phyloP scores from a whole-genome alignment of 2,888 invertebrate species.

The Syrphus vitripennis region DNA sequence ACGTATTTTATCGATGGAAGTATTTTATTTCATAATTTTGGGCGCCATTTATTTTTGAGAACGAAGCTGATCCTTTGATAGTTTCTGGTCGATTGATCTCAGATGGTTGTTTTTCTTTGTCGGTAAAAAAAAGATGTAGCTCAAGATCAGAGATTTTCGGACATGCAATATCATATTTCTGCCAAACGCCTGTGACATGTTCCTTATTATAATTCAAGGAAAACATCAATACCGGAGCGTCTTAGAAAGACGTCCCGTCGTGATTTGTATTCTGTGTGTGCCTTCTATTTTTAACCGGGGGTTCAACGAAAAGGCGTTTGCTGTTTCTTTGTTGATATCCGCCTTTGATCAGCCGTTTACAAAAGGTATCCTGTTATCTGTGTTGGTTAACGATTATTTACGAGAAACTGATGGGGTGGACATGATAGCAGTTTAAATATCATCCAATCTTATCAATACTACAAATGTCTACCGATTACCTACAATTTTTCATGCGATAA shows the following conservation, averaged over 20 bases:
- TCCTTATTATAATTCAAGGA: slow-evolving; percentile 13
- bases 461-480: no score
- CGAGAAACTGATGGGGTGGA: not conserved
- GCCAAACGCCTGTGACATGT: slow-evolving; percentile 17
- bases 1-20: not conserved
- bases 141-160: not conserved
- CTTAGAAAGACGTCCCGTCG: slow-evolving; percentile 19
- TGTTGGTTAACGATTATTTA: not conserved
- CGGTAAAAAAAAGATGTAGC: not conserved
- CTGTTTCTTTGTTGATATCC: slow-evolving; percentile 43
- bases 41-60: slow-evolving; percentile 20
- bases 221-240: not conserved
- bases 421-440: not conserved
- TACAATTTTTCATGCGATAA: no score
- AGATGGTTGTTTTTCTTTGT: slow-evolving; percentile 20
- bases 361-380: not conserved
- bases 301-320: slow-evolving; percentile 24
- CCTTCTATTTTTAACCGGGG: not conserved
- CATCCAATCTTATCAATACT: not conserved
- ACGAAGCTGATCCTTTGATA: slow-evolving; percentile 6
- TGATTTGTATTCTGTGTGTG: not conserved
- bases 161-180: slow-evolving; percentile 32
- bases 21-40: not conserved
- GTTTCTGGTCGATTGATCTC: not conserved
- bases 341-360: slow-evolving; percentile 36